Evolutionary conservation across 1,140 invertebrate genomes (phyloP).

Genomic region (Anthonomus grandis): DNA sequence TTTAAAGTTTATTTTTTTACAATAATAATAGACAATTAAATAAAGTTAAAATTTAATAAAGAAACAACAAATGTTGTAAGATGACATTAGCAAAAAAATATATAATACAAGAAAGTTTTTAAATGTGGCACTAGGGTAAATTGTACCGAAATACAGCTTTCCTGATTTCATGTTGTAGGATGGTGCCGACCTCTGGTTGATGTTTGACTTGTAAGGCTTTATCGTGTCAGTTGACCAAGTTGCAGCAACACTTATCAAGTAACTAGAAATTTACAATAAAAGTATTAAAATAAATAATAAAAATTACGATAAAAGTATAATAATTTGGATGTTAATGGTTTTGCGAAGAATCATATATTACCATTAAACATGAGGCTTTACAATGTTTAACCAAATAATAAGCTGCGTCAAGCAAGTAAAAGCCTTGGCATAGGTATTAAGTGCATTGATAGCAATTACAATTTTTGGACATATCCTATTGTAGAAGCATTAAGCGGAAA

Average conservation of each 20-base stretch:
- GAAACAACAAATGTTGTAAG: constrained; percentile 4
- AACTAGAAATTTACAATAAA: constrained; percentile 22
- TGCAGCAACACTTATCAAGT: constrained; percentile 32
- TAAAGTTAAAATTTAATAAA: constrained; percentile 19
- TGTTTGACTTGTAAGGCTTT: not conserved
- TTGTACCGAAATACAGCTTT: not conserved
- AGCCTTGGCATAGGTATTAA: no score
- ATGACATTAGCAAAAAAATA: constrained; percentile 3
- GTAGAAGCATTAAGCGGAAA: no score
- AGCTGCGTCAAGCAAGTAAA: no score
- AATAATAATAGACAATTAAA: constrained; percentile 22
- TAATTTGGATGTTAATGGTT: no score
- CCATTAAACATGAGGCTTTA: no score
- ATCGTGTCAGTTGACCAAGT: constrained; percentile 2
- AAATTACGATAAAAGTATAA: no score
- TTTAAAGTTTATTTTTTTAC: constrained; percentile 17
- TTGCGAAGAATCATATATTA: no score
- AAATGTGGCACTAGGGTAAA: not conserved
- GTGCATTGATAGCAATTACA: no score
- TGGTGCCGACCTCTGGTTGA: constrained; percentile 13
- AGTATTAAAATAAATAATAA: no score
- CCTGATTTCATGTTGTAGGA: not conserved
- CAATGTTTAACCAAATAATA: no score
- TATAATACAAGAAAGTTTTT: no score
- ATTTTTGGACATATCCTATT: no score